Conservation (phyloP, 2,113 vertebrate species). For the cattle (Bos taurus) region DNA sequence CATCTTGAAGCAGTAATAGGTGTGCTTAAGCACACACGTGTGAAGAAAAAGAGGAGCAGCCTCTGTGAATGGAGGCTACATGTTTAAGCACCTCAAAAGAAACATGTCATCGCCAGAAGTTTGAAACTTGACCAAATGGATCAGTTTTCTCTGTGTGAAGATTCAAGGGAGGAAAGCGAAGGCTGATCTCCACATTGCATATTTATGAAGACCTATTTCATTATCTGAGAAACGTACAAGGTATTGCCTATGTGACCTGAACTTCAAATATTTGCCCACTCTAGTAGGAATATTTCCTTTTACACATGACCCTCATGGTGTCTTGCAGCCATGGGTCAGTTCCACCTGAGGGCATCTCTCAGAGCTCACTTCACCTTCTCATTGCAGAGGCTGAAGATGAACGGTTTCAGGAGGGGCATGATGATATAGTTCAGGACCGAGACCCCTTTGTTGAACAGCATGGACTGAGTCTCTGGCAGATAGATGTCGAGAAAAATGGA, state of each 20-base stretch:
- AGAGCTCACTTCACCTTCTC: conserved; percentile 26
- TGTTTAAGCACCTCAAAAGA: neutral
- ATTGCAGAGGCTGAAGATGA: conserved; percentile 46
- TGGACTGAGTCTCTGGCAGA: neutral
- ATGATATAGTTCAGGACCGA: conserved; percentile 17
- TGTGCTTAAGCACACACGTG: neutral
- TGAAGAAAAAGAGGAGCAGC: neutral
- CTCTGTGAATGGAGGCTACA: neutral
- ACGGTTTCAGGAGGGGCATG: conserved; percentile 39
- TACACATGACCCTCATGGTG: neutral
- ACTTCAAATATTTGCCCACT: neutral
- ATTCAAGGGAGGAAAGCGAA: neutral
- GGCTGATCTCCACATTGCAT: neutral
- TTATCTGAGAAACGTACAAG: neutral
- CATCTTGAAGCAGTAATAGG: neutral
- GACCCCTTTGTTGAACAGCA: conserved; percentile 30
- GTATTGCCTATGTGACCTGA: neutral
- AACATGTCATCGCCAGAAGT: neutral
- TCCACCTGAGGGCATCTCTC: neutral
- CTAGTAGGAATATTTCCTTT: neutral
- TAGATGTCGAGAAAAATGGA: conserved; percentile 26
- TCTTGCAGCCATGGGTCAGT: neutral
- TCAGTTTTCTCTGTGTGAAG: neutral
- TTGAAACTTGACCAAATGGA: neutral
- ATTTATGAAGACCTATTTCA: neutral